phyloP scores from a whole-genome alignment of 2,113 vertebrate genomes.

The Pelecanoides urinatrix region DNA sequence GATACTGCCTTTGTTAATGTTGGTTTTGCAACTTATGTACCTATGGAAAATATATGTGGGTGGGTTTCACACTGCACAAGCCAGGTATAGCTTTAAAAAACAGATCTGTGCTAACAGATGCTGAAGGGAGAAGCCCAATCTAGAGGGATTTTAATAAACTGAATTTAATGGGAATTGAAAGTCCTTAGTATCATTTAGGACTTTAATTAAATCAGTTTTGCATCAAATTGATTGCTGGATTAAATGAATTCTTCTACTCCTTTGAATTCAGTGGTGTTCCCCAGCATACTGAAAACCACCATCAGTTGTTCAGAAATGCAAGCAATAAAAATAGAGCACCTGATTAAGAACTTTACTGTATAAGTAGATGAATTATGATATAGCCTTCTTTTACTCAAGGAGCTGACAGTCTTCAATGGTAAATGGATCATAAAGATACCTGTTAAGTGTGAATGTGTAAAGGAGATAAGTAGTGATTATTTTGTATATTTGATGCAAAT shows the following conservation, averaged over 20 bases:
- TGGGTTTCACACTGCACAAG: neutral
- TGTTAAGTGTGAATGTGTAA: neutral
- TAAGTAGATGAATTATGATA: neutral
- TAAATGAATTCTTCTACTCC: neutral
- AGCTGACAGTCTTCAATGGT: neutral
- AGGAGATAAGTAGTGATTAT: neutral
- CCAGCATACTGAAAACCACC: neutral
- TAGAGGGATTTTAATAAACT: neutral
- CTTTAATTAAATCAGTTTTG: neutral
- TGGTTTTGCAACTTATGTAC: neutral
- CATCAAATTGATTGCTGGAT: neutral
- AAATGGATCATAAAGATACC: neutral
- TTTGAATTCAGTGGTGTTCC: neutral
- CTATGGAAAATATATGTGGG: neutral
- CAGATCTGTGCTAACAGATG: neutral
- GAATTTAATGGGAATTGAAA: neutral
- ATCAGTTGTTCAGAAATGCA: neutral
- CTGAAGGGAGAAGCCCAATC: neutral
- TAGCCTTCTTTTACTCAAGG: neutral
- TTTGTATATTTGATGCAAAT: neutral
- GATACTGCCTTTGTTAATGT: neutral
- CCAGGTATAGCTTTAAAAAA: neutral
- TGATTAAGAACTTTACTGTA: neutral
- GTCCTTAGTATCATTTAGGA: neutral
- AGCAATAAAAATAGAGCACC: neutral